These are phyloP conservation scores for Drosophila lacicola DNA, from an alignment of 2,888 invertebrate genomes.

Conservation along the genomic window DNA sequence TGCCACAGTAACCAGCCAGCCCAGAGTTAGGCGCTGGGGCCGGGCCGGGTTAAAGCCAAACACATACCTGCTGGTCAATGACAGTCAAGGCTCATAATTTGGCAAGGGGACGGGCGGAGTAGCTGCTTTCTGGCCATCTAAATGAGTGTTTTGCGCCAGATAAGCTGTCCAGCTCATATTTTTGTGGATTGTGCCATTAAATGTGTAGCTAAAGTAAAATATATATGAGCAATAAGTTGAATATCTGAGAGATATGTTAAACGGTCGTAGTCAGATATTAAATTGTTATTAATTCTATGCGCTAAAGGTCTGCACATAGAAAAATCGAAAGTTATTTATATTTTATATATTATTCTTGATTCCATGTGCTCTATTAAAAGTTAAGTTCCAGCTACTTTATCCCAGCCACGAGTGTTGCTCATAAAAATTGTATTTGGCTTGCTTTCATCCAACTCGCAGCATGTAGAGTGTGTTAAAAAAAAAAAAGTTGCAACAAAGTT, in stretches of 20 bases:
- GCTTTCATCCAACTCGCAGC: no score
- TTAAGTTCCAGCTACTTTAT: not conserved
- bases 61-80: conserved; percentile 79
- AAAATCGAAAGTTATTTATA: not conserved
- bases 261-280: not conserved
- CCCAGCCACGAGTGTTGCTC: no score
- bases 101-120: conserved; percentile 17
- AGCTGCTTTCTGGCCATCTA: conserved; percentile 49
- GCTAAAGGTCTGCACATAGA: no score
- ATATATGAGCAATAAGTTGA: conserved; percentile 24
- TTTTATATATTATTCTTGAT: conserved; percentile 1
- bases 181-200: conserved; percentile 61
- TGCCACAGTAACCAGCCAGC: conserved; percentile 36
- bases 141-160: conserved; percentile 74
- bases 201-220: conserved; percentile 30
- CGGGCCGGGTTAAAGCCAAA: conserved; percentile 17
- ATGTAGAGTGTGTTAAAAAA: not conserved
- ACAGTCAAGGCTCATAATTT: conserved; percentile 73
- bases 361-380: not conserved
- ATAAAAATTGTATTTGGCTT: no score
- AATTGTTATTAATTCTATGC: no score
- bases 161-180: conserved; percentile 61
- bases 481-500: conserved; percentile 9
- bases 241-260: conserved; percentile 27
- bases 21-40: not conserved